These are phyloP conservation scores for Poliocrania exsul DNA, from an alignment of 2,797 vertebrate genomes.

Conservation along the genomic window DNA sequence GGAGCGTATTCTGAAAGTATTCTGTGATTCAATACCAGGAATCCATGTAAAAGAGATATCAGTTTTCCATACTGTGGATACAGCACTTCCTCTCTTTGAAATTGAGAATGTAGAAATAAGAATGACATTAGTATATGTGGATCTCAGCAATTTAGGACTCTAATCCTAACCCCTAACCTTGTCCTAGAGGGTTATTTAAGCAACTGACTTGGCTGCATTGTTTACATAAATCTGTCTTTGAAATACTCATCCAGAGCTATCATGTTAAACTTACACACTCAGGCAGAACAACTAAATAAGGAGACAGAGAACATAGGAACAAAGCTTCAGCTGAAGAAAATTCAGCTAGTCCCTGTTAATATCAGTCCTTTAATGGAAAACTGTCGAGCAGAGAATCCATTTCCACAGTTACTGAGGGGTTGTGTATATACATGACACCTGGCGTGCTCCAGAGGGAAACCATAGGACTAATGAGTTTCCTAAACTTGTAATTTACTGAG, in stretches of 20 bases:
- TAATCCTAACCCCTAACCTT: neutral
- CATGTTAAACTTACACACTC: neutral
- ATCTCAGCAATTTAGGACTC: neutral
- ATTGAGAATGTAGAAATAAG: neutral
- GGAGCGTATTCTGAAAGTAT: neutral
- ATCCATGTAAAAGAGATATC: neutral
- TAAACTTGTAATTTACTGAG: neutral
- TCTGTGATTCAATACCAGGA: neutral
- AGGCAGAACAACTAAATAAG: neutral
- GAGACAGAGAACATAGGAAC: neutral
- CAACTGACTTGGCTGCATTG: neutral
- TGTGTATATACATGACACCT: neutral
- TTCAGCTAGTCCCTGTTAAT: neutral
- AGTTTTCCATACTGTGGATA: neutral
- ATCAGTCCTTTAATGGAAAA: neutral
- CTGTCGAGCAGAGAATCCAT: neutral
- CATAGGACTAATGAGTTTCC: neutral
- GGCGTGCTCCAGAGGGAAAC: neutral
- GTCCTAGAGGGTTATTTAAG: neutral
- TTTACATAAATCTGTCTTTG: neutral
- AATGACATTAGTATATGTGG: neutral
- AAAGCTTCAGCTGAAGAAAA: neutral
- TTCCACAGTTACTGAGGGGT: neutral
- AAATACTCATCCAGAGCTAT: neutral
- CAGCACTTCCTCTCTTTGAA: neutral